Percentiles rank a stretch among this genome's conserved stretches.
phyloP scores from a whole-genome alignment of 2,888 invertebrate genomes.

The Macropis europaea region DNA sequence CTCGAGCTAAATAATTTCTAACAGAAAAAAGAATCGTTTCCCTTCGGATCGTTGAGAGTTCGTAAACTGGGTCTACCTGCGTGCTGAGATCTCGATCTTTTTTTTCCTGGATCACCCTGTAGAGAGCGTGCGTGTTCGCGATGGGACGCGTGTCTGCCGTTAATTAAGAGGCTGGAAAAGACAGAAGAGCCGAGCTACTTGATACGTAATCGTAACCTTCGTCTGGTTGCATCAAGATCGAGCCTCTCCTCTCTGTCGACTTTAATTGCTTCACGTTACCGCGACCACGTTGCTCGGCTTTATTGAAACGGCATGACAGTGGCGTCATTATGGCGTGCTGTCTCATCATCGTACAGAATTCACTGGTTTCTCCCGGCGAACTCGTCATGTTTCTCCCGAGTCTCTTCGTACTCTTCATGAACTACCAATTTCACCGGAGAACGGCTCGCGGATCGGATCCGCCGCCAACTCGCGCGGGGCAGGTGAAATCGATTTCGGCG shows the following conservation, averaged over 20 bases:
- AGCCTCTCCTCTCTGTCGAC: conserved; percentile 2
- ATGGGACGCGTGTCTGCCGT: conserved; percentile 51
- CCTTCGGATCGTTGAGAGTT: too few species aligned
- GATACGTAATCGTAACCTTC: conserved; percentile 62
- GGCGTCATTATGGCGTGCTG: conserved; percentile 59
- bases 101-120: too few species aligned
- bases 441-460: too few species aligned
- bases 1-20: too few species aligned
- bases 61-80: too few species aligned
- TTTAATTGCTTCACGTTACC: conserved; percentile 63
- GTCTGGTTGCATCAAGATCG: conserved; percentile 51
- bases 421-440: too few species aligned
- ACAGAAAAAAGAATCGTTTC: too few species aligned
- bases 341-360: not conserved
- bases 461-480: too few species aligned
- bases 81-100: too few species aligned
- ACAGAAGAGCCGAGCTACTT: conserved; percentile 38
- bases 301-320: conserved; percentile 61
- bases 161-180: conserved; percentile 63
- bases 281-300: conserved; percentile 45
- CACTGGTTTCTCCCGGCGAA: not conserved
- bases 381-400: not conserved
- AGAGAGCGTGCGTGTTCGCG: conserved; percentile 8
- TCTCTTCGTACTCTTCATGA: too few species aligned
- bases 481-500: too few species aligned